Percentiles rank a stretch among this genome's conserved stretches.
These are phyloP conservation scores for Paracanthobrama guichenoti DNA, from an alignment of 2,113 vertebrate genomes.

Conservation along the genomic window DNA sequence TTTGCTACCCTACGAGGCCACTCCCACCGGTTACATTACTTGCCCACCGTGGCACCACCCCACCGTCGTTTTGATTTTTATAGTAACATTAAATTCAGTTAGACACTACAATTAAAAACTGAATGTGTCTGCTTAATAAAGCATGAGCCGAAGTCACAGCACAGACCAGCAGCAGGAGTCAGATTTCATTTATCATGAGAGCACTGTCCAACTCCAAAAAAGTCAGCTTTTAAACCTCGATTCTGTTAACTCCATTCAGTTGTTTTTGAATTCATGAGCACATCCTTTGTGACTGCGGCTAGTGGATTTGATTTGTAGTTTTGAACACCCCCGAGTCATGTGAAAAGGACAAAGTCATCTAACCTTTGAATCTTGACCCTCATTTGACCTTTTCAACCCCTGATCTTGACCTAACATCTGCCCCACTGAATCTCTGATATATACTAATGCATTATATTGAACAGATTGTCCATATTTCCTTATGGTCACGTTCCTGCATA, in stretches of 20 bases:
- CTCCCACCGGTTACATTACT: too few species aligned
- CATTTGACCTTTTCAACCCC: slow-evolving; percentile 43
- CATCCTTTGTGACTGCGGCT: too few species aligned
- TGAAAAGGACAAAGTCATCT: slow-evolving; percentile 15
- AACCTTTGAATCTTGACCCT: slow-evolving; percentile 31
- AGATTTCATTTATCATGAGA: too few species aligned
- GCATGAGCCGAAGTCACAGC: too few species aligned
- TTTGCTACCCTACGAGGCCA: too few species aligned
- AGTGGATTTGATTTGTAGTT: neutral
- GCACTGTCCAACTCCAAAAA: neutral
- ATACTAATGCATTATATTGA: neutral
- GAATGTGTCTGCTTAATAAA: too few species aligned
- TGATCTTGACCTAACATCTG: neutral
- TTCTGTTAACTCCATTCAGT: neutral
- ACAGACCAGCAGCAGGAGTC: too few species aligned
- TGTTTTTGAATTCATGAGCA: neutral
- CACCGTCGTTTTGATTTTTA: too few species aligned
- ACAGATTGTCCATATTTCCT: neutral
- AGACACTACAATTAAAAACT: too few species aligned
- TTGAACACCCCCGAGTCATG: neutral
- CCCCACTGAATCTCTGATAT: neutral
- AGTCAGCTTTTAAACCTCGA: neutral
- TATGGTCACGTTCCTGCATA: neutral
- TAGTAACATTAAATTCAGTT: too few species aligned
- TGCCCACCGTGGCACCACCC: too few species aligned